Percentiles rank a stretch among this genome's conserved stretches.
These are phyloP conservation scores for Stenotaenia linearis DNA, from an alignment of 2,888 invertebrate species.

Conservation along the genomic window DNA sequence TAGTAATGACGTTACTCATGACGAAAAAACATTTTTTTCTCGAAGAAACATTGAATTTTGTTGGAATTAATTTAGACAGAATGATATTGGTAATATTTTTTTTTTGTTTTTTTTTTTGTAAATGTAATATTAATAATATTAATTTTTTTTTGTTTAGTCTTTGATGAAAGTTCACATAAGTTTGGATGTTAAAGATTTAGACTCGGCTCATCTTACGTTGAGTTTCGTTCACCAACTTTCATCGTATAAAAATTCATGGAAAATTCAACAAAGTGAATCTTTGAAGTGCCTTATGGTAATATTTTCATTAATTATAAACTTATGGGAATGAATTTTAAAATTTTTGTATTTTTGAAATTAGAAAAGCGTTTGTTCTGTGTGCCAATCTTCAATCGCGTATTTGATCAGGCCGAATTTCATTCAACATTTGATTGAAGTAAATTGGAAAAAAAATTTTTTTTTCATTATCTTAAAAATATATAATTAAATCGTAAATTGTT, in stretches of 20 bases:
- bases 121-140: neutral
- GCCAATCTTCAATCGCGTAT: constrained; percentile 38
- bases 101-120: no score
- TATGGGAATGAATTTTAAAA: neutral
- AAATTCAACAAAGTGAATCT: constrained; percentile 44
- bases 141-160: neutral
- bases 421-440: constrained; percentile 45
- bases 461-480: no score
- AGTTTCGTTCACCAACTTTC: constrained; percentile 43
- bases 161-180: constrained; percentile 26
- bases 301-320: neutral
- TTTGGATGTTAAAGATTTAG: neutral
- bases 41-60: constrained; percentile 47
- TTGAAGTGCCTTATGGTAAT: constrained; percentile 44
- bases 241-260: constrained; percentile 44
- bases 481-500: neutral
- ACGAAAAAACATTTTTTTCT: constrained; percentile 46
- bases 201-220: constrained; percentile 40
- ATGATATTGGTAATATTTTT: constrained; percentile 13
- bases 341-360: constrained; percentile 28
- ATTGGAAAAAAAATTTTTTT: no score
- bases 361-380: constrained; percentile 36
- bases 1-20: constrained; percentile 44
- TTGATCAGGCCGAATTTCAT: constrained; percentile 46
- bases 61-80: constrained; percentile 47